phyloP scores from a whole-genome alignment of 2,113 vertebrate genomes.

The Trematomus loennbergii region DNA sequence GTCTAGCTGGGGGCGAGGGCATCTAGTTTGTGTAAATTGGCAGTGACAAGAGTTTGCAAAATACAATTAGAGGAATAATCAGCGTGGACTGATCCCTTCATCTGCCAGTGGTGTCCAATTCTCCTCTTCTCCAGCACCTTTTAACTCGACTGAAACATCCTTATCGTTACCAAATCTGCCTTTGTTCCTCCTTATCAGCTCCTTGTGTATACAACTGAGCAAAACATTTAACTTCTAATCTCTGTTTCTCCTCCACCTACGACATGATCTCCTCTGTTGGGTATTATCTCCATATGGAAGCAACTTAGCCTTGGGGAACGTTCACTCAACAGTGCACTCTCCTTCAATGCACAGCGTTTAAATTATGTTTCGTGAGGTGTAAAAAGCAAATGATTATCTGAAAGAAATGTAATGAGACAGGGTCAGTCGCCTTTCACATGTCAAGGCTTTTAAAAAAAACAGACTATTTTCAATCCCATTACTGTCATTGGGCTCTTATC shows the following conservation, averaged over 20 bases:
- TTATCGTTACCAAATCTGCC: slow-evolving; percentile 18
- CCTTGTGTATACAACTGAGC: slow-evolving; percentile 8
- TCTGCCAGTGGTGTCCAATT: slow-evolving; percentile 4
- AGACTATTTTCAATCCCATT: slow-evolving; percentile 16
- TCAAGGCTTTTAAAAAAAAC: not conserved
- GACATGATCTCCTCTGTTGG: slow-evolving; percentile 33
- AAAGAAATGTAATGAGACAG: slow-evolving; percentile 37
- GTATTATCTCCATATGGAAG: slow-evolving; percentile 41
- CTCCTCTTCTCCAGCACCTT: slow-evolving; percentile 12
- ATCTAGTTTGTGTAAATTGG: slow-evolving; percentile 60
- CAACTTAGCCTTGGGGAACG: not conserved
- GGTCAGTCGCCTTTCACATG: slow-evolving; percentile 21
- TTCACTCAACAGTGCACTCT: slow-evolving; percentile 10
- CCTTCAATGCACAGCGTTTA: not conserved
- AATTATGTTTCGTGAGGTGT: slow-evolving; percentile 41
- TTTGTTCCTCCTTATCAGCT: slow-evolving; percentile 48
- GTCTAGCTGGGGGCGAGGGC: slow-evolving; percentile 37
- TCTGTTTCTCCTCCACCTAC: slow-evolving; percentile 25
- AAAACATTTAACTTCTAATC: slow-evolving; percentile 26
- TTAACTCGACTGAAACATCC: slow-evolving; percentile 1
- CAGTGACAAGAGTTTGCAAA: slow-evolving; percentile 78
- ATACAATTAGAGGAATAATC: slow-evolving; percentile 66
- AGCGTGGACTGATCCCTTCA: slow-evolving; percentile 42
- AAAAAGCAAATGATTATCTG: slow-evolving; percentile 50
- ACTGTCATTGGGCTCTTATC: not conserved